These are phyloP conservation scores for Metaphire vulgaris DNA, from an alignment of 1,140 invertebrate genomes.

Conservation along the genomic window DNA sequence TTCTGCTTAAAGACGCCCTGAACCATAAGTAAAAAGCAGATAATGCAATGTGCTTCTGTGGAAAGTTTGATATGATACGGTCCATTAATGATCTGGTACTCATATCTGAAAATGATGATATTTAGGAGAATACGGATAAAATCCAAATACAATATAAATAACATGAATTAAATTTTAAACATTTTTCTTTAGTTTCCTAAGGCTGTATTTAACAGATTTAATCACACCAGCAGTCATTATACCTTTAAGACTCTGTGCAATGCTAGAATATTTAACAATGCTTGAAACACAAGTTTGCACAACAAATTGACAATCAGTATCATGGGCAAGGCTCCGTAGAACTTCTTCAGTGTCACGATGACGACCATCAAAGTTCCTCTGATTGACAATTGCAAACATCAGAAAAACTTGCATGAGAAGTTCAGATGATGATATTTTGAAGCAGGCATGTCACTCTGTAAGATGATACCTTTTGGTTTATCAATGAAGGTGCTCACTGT, in stretches of 20 bases:
- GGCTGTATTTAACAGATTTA: conserved; percentile 48
- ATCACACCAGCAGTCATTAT: conserved; percentile 70
- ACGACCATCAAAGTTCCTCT: conserved; percentile 59
- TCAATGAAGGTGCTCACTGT: conserved; percentile 47
- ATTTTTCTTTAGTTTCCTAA: conserved; percentile 48
- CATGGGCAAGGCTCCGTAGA: conserved; percentile 66
- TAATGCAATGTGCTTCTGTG: no score
- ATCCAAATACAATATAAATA: no score
- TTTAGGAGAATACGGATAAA: no score
- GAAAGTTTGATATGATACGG: no score
- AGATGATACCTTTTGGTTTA: conserved; percentile 35
- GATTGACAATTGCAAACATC: conserved; percentile 61
- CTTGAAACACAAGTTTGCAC: conserved; percentile 59
- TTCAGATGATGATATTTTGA: conserved; percentile 77
- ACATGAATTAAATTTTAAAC: conserved; percentile 35
- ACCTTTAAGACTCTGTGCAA: conserved; percentile 78
- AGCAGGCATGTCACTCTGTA: conserved; percentile 67
- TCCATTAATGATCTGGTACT: no score
- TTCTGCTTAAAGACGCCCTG: conserved; percentile 77
- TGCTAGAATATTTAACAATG: conserved; percentile 59
- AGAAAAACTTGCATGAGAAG: conserved; percentile 72
- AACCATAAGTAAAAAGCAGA: no score
- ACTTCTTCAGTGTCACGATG: conserved; percentile 74
- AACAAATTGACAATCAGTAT: conserved; percentile 65
- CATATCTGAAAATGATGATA: no score